Conservation (phyloP, 2,888 invertebrate genomes). For the Notodonta dromedarius region DNA sequence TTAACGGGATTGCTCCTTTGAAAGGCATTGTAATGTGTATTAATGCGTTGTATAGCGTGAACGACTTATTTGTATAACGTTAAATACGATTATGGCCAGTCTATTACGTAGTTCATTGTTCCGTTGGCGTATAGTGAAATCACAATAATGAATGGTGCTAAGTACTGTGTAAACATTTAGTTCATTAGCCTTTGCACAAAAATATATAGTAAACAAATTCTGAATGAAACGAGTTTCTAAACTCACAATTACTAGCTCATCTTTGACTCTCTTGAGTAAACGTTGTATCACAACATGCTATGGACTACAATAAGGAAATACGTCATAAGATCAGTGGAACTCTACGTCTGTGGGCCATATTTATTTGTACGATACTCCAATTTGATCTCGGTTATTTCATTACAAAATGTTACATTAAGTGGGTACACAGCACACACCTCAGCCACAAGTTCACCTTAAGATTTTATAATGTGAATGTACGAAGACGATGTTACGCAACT, state of each 20-base stretch:
- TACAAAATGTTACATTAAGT: no score
- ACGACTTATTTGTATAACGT: constrained; percentile 16
- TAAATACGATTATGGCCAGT: not conserved
- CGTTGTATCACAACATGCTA: no score
- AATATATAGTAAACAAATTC: no score
- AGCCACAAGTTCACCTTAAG: constrained; percentile 1
- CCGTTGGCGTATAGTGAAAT: constrained; percentile 7
- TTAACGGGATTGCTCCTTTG: constrained; percentile 36
- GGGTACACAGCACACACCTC: not conserved
- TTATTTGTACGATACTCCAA: no score
- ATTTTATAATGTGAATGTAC: constrained; percentile 17
- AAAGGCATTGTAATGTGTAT: constrained; percentile 13
- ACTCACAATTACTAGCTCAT: no score
- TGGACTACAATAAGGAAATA: no score
- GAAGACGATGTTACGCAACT: constrained; percentile 1
- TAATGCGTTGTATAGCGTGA: constrained; percentile 15
- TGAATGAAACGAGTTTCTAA: no score
- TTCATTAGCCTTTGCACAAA: not conserved
- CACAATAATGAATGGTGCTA: not conserved
- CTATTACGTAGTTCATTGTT: not conserved
- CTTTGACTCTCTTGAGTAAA: no score
- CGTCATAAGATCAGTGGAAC: no score
- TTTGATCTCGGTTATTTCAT: no score
- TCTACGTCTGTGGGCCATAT: no score
- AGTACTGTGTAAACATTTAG: not conserved